Conservation (phyloP, 2,797 vertebrate species). For the Sylvilagus floridanus region DNA sequence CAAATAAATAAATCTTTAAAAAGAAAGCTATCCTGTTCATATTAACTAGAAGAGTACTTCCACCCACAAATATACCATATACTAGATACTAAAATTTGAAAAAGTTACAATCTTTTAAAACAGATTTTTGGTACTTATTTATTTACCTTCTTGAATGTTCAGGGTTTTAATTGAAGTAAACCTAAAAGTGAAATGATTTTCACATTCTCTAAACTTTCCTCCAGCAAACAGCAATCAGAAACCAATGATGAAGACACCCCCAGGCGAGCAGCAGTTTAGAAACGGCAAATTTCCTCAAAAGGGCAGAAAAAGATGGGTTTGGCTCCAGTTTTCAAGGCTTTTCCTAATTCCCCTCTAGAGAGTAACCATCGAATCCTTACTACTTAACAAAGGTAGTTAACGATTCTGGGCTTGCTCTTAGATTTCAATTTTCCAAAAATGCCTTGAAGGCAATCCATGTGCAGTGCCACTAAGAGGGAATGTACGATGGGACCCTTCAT, state of each 20-base stretch:
- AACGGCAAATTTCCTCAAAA: slow-evolving; percentile 71
- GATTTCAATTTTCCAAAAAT: not conserved
- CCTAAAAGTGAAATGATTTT: slow-evolving; percentile 53
- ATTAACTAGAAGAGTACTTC: slow-evolving; percentile 43
- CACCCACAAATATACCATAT: slow-evolving; percentile 48
- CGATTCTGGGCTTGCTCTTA: not conserved
- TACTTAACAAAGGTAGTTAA: slow-evolving; percentile 18
- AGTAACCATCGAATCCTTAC: not conserved
- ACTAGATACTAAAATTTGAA: slow-evolving; percentile 45
- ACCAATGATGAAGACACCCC: slow-evolving; percentile 65
- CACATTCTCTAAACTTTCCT: slow-evolving; percentile 51
- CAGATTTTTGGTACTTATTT: not conserved
- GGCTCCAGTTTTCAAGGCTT: not conserved
- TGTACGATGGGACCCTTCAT: not conserved
- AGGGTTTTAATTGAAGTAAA: slow-evolving; percentile 54
- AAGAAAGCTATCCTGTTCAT: not conserved
- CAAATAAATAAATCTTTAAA: no score
- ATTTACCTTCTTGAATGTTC: not conserved
- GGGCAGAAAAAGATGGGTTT: slow-evolving; percentile 54
- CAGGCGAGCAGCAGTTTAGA: not conserved
- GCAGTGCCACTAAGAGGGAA: not conserved
- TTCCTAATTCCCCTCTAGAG: slow-evolving; percentile 48
- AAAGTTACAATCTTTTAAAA: slow-evolving; percentile 30
- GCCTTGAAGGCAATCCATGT: not conserved
- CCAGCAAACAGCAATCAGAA: slow-evolving; percentile 60